Percentiles rank a stretch among this genome's conserved stretches.
phyloP scores from a whole-genome alignment of 1,140 invertebrate genomes.

The Eumaeus atala region DNA sequence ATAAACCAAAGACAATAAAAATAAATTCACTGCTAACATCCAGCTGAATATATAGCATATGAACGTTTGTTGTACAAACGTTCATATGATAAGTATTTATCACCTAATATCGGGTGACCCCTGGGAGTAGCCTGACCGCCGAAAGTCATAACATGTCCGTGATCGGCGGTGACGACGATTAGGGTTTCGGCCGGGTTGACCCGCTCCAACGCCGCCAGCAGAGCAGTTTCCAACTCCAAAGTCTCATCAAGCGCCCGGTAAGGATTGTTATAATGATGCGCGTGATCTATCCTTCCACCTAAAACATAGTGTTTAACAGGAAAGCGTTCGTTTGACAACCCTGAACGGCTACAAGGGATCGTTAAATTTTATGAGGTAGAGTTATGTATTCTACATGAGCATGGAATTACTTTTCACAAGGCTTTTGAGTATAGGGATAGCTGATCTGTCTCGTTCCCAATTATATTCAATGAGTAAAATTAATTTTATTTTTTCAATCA shows the following conservation, averaged over 20 bases:
- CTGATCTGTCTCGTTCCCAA: no score
- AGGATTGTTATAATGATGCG: conserved; percentile 83
- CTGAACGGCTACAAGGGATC: no score
- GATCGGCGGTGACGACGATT: conserved; percentile 82
- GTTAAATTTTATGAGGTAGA: no score
- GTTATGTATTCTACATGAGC: no score
- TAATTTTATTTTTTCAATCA: no score
- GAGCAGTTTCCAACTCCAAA: conserved; percentile 78
- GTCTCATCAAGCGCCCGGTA: conserved; percentile 81
- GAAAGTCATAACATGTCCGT: conserved; percentile 82
- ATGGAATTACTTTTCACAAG: no score
- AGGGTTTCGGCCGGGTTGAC: conserved; percentile 75
- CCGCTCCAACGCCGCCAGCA: conserved; percentile 76
- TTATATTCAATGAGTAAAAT: no score
- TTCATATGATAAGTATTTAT: conserved; percentile 27
- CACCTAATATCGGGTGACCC: conserved; percentile 81
- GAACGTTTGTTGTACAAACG: no score
- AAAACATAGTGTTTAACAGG: conserved; percentile 18
- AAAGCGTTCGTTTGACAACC: neutral
- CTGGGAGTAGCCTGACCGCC: conserved; percentile 79
- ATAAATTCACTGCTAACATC: neutral
- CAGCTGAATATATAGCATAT: neutral
- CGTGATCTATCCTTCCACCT: conserved; percentile 84
- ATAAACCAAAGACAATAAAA: no score
- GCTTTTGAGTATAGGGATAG: no score